phyloP scores from a whole-genome alignment of 2,888 invertebrate genomes.

The Dasysyrphus albostriatus region DNA sequence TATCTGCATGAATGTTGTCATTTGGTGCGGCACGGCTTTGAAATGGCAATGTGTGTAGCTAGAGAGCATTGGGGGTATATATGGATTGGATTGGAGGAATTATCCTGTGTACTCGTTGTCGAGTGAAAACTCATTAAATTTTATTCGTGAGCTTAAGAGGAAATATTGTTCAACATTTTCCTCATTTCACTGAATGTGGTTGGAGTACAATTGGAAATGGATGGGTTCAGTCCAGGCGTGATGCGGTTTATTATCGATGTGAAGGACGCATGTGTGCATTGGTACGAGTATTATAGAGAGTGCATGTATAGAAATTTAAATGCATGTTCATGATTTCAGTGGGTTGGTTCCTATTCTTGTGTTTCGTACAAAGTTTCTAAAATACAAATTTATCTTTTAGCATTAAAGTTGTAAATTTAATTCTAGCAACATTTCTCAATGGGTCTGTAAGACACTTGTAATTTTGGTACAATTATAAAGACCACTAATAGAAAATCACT shows the following conservation, averaged over 20 bases:
- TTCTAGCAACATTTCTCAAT: background rate
- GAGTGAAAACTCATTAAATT: conserved; percentile 81
- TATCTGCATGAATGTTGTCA: conserved; percentile 71
- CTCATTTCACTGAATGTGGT: conserved; percentile 65
- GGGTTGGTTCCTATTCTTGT: background rate
- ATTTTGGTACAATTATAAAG: too few species aligned
- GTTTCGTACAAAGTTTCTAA: background rate
- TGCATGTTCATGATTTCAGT: conserved; percentile 28
- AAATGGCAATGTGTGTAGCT: background rate
- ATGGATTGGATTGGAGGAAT: conserved; percentile 63
- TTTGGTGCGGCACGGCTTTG: conserved; percentile 21
- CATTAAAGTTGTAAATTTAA: background rate
- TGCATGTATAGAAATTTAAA: background rate
- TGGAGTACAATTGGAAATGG: conserved; percentile 51
- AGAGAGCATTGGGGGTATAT: conserved; percentile 13
- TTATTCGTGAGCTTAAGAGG: conserved; percentile 81
- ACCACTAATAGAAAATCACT: too few species aligned
- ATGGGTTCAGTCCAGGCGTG: conserved; percentile 34
- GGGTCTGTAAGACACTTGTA: background rate
- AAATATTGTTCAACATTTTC: conserved; percentile 77
- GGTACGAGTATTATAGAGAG: conserved; percentile 6
- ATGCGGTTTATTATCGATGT: conserved; percentile 58
- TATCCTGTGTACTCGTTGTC: conserved; percentile 74
- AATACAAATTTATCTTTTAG: background rate
- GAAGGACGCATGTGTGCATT: conserved; percentile 45